Conservation (phyloP, 1,140 invertebrate genomes). For the Macrotrachela quadricornifera region DNA sequence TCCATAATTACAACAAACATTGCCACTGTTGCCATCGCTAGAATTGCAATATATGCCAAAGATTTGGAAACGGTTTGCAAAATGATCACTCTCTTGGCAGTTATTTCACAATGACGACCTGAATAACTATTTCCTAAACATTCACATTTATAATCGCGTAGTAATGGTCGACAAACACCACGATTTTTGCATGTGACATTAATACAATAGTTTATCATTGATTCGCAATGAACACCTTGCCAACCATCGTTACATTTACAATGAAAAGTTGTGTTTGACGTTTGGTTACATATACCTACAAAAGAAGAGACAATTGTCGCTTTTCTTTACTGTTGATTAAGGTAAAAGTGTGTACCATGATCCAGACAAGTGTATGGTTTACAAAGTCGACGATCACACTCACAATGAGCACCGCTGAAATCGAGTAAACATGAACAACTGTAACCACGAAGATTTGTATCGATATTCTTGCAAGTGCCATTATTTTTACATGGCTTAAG, state of each 20-base stretch:
- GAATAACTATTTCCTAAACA: background rate
- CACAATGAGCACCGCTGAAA: background rate
- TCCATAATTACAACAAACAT: too few species aligned
- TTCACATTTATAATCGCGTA: background rate
- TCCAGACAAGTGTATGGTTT: constrained; percentile 9
- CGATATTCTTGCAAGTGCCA: too few species aligned
- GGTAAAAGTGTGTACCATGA: background rate
- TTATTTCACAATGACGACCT: too few species aligned
- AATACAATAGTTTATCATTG: background rate
- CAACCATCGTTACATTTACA: background rate
- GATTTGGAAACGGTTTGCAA: too few species aligned
- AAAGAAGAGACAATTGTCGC: too few species aligned
- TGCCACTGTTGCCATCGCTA: too few species aligned
- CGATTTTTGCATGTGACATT: background rate
- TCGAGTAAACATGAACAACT: constrained; percentile 14
- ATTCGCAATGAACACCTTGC: background rate
- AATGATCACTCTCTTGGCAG: too few species aligned
- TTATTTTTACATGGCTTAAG: too few species aligned
- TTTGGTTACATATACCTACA: too few species aligned
- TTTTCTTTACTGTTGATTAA: background rate
- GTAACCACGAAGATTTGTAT: too few species aligned
- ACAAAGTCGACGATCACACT: constrained; percentile 5
- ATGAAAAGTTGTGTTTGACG: background rate
- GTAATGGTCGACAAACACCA: background rate
- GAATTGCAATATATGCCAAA: too few species aligned